A percentile compares a stretch with the other conserved stretches of the same genome.
Evolutionary conservation across 2,113 vertebrate genomes (phyloP).

Genomic region (Dasyprocta punctata): DNA sequence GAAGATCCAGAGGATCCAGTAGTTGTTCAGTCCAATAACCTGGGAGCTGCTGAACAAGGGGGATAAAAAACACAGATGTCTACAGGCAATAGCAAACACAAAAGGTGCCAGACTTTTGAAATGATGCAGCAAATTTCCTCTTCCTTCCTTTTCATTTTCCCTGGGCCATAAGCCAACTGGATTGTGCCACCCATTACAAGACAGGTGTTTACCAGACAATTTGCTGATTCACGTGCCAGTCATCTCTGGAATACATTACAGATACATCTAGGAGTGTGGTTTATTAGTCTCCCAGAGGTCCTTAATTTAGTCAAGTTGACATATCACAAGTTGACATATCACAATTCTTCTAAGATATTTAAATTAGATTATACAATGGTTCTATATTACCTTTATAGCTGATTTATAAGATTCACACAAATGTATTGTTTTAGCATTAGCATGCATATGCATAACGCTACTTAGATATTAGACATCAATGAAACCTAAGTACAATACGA

Average conservation of each 20-base stretch:
- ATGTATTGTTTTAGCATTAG: not conserved
- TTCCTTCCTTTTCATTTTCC: not conserved
- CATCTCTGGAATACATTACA: not conserved
- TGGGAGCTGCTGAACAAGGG: not conserved
- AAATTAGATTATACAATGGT: not conserved
- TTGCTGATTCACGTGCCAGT: not conserved
- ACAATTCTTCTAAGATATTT: not conserved
- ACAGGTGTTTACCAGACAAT: not conserved
- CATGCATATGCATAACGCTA: not conserved
- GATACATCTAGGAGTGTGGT: not conserved
- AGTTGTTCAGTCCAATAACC: not conserved
- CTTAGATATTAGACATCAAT: not conserved
- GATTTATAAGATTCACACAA: not conserved
- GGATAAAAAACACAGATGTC: not conserved
- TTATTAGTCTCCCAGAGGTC: not conserved
- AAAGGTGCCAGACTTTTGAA: not conserved
- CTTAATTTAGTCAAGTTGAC: not conserved
- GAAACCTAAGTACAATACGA: not conserved
- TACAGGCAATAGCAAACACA: not conserved
- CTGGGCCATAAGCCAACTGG: not conserved
- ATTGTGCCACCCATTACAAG: not conserved
- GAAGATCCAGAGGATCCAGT: not conserved
- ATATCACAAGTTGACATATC: too few species aligned
- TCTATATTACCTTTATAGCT: not conserved
- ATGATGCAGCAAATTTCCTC: not conserved